Base-by-base conservation (phyloP, 1,140 invertebrate species). In the Nasonia longicornis region DNA sequence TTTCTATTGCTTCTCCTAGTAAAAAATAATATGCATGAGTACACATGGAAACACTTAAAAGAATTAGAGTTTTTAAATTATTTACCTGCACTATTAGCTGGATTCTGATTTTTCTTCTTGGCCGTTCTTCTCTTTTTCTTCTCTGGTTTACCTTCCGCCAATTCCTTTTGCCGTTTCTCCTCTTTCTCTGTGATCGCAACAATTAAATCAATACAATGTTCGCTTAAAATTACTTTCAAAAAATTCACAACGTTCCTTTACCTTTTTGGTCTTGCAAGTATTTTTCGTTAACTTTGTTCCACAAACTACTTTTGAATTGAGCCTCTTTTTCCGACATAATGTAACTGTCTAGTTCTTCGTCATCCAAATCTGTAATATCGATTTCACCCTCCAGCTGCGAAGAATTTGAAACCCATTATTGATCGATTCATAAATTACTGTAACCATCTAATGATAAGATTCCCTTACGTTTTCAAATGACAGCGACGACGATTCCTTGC, bases 1-100 rank as follows among this genome's bases (percentile, higher is more conserved):
- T 98, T 87, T 97, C 96, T 42, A 98, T 97, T 0, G 97, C 97
- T 91, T 98, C 97, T 2, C 95, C 95, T 90, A 73, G 45, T 70
- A 81, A 77, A 10, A 77, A 66, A 83, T 71, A 79, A 67, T 22
- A 71, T 71, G 1, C 29, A 71, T 71, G 35, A 42, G 35, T 14
- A 35, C 12, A 29, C 8, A 29, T 12, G 26, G 64, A 31, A 58
- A 48, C 10, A 48, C n/a, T 58, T n/a, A 4, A 58, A 58, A 58
- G 12, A 48, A 12, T 14, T 11, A 16, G 16, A 58, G 4, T 1
- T 72, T 74, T 2, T 3, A 26, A 70, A 79, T 45, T 74, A 78
- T 42, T 87, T 89, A 91, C 92, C 92, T 20, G 97, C 96, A n/a
- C 94, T 96, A 81, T 94, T 96, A 0, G 96, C 95, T 2, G 94